These are phyloP conservation scores for Berghia stephanieae DNA, from an alignment of 1,140 invertebrate species.

Conservation along the genomic window DNA sequence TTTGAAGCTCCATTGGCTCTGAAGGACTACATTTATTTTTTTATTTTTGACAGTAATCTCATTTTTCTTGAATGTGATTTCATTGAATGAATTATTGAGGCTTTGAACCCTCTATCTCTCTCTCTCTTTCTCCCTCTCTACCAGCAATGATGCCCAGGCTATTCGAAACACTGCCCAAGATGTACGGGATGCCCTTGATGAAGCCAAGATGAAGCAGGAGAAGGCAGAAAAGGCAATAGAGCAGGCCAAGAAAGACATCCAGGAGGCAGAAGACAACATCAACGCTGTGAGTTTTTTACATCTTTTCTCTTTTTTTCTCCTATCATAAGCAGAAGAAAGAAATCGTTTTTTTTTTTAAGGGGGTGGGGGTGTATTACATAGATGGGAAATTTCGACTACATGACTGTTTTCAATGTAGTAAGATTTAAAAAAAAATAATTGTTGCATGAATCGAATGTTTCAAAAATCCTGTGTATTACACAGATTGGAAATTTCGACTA, in stretches of 20 bases:
- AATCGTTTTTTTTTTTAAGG: neutral
- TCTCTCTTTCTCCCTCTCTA: neutral
- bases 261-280: slow-evolving; percentile 79
- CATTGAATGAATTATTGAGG: neutral
- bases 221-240: slow-evolving; percentile 81
- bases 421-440: no score
- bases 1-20: no score
- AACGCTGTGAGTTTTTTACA: slow-evolving; percentile 66
- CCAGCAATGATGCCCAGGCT: slow-evolving; percentile 69
- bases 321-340: neutral
- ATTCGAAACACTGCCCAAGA: slow-evolving; percentile 71
- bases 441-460: neutral
- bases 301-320: neutral
- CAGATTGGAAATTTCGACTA: neutral
- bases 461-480: neutral
- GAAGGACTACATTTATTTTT: no score
- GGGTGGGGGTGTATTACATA: neutral
- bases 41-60: neutral
- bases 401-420: no score
- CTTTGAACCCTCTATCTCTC: neutral
- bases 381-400: neutral
- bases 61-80: neutral
- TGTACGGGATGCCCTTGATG: slow-evolving; percentile 72
- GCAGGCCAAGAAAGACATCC: slow-evolving; percentile 82
- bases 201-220: slow-evolving; percentile 80